Evolutionary conservation across 1,140 invertebrate species (phyloP), one percentile per base, ranked within the genome.

Genomic region (Ooceraea biroi): DNA sequence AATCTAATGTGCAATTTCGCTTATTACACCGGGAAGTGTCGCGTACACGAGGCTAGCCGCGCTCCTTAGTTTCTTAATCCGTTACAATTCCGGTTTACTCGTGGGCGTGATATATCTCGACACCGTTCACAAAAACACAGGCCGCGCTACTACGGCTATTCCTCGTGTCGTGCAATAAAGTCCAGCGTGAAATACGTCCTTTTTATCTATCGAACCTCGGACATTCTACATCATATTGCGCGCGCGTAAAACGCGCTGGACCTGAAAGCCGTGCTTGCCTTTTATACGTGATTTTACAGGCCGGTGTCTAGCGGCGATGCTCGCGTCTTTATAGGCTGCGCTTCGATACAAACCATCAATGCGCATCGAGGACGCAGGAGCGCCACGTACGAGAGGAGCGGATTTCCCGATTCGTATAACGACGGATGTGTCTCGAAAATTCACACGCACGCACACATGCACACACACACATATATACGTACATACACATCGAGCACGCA

Each of bases 91-190:
- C 7, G 52, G 57, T 46, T 57, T 19, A 44, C 22, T 11, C 52
- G 50, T 80, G n/a, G 36, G 36, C 50, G 50, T 71, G 76, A 80
- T 80, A 80, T 80, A 80, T 80, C 41, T 69, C 22, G 65, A n/a
- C n/a, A 30, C 57, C 50, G 50, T 36, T 80, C 44, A 19, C 50
- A 71, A 55, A 80, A 80, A 80, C 52, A 48, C 63, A 57, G 25
- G 57, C 48, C 25, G 57, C 25, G 22, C 36, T n/a, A n/a, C n/a
- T 69, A 69, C 7, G 50, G 57, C 76, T 69, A 19, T 80, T 80
- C 65, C 41, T 36, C 65, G 41, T 30, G 52, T 36, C 50, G 41
- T 46, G 52, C 57, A 80, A 71, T 80, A 80, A 80, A 80, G 10
- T 71, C 52, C 41, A 80, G 69, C 50, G n/a, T 80, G 25, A 80